Evolutionary conservation across 2,888 invertebrate genomes (phyloP), one percentile per base, ranked within the genome.

Genomic region (Labia minor): DNA sequence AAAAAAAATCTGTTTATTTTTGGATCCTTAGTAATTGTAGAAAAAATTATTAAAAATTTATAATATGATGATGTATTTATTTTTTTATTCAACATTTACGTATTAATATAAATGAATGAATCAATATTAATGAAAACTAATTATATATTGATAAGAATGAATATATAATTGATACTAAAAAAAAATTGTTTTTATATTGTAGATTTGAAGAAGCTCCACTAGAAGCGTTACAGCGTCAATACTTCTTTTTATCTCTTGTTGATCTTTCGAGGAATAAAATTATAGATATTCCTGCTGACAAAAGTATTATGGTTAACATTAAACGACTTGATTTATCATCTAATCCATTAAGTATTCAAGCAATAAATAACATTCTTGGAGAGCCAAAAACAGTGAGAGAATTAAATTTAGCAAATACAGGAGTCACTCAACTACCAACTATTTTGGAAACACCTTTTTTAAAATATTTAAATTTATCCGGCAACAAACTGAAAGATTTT

Each of bases 381-480:
- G 93, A 94, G 75, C 94, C 94, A 0, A 95, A 94, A 79, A 92
- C 93, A 0, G 87, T 92, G 0, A 70, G 77, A 61, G 86, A 87
- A 67, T 78, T 95, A 14, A 92, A 91, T 76, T 79, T 95, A 65
- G 92, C 92, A 0, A 86, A 87, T 10, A 90, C 90, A 1, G 89
- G 89, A 11, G 87, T 94, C 33, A 73, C 71, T 49, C 82, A 71
- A 4, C 70, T 79, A 18, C 49, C 49, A 11, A 76, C 74, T 14
- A 70, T 73, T 1, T 72, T 79, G n/a, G 79, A 95, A 78, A 92
- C 92, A 6, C 94, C 94, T 0, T 95, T 94, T 74, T 79, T 95
- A 65, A 79, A 92, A 61, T 80, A 81, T 68, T 78, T 95, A 21
- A 92, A 94, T 77, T 75, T 95, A 21, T 92, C 92, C 0, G 79